Base-by-base conservation (phyloP, 2,797 vertebrate genomes). In the Tokudaia tokunoshimensis region DNA sequence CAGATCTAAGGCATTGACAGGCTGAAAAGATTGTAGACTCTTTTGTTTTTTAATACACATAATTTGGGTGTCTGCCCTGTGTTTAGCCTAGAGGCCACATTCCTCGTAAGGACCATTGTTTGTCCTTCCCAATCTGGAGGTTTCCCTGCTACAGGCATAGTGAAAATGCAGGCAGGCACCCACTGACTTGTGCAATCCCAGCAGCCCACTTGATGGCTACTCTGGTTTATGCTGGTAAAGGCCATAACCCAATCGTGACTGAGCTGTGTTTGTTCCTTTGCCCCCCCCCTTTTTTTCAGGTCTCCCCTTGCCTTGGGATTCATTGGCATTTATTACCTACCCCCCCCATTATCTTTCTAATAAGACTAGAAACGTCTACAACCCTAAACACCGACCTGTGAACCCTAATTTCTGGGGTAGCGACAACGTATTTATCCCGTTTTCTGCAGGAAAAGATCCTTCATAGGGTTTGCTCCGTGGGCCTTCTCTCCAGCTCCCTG, bases 281-380 rank as follows among this genome's bases (percentile, higher is more conserved):
- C 8, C 70, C 9, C 34, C 0, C 0, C 0, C 13, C 13, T 17
- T 3, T 0, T 6, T 24, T 52, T 75, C 47, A 34, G 0, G 63
- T 37, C 24, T 26, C 89, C 13, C 22, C 6, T 78, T 76, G 44
- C 31, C 67, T 76, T 19, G 2, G 9, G 0, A 4, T 3, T 65
- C 26, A 55, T 74, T 20, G 20, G 11, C 9, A 83, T 94, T 94
- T 79, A 41, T 76, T 89, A 82, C 20, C 10, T 4, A 1, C 4
- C 89, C 13, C 89, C 13, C 44, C 14, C 83, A 70, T 3, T 65
- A 34, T 57, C 31, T 82, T 92, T 59, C 29, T 8, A 75, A 0
- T 41, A 89, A 79, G 34, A 84, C 67, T 57, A 22, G 14, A 72
- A n/a, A 61, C 19, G 72, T 52, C 17, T 44, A 26, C 9, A 0